These are phyloP conservation scores for Aspidapion aeneum DNA, from an alignment of 2,888 invertebrate species.

Conservation along the genomic window DNA sequence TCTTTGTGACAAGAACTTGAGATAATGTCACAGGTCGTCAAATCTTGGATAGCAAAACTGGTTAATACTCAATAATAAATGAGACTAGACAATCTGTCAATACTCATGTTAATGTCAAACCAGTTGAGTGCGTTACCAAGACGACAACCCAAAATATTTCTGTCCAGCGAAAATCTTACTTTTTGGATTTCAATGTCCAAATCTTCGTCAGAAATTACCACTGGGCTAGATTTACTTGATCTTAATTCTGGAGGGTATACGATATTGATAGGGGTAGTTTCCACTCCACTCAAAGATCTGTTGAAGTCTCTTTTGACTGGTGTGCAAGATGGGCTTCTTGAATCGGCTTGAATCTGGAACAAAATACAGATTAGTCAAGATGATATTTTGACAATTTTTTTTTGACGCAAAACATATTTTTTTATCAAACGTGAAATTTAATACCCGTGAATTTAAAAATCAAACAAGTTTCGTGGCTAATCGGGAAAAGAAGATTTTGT, in stretches of 20 bases:
- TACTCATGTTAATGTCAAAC: background rate
- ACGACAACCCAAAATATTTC: background rate
- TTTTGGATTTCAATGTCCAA: conserved; percentile 66
- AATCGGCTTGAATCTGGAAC: background rate
- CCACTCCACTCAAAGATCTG: conserved; percentile 52
- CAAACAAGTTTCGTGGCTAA: too few species aligned
- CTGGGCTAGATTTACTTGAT: conserved; percentile 51
- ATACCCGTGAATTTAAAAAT: too few species aligned
- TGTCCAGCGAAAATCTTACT: conserved; percentile 35
- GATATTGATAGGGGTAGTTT: conserved; percentile 69
- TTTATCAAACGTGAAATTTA: too few species aligned
- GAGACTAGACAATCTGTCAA: background rate
- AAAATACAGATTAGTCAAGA: too few species aligned
- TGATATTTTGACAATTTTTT: too few species aligned
- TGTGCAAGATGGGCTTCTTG: conserved; percentile 4
- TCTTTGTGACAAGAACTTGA: background rate
- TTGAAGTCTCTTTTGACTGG: conserved; percentile 17
- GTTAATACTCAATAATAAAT: background rate
- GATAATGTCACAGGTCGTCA: background rate
- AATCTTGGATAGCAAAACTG: background rate
- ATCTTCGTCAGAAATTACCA: conserved; percentile 62
- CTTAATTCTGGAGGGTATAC: conserved; percentile 43
- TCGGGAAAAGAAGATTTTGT: too few species aligned
- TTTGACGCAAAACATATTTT: too few species aligned
- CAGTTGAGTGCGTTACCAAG: background rate